These are phyloP conservation scores for Copidosoma aretas DNA, from an alignment of 2,888 invertebrate genomes.

Conservation along the genomic window DNA sequence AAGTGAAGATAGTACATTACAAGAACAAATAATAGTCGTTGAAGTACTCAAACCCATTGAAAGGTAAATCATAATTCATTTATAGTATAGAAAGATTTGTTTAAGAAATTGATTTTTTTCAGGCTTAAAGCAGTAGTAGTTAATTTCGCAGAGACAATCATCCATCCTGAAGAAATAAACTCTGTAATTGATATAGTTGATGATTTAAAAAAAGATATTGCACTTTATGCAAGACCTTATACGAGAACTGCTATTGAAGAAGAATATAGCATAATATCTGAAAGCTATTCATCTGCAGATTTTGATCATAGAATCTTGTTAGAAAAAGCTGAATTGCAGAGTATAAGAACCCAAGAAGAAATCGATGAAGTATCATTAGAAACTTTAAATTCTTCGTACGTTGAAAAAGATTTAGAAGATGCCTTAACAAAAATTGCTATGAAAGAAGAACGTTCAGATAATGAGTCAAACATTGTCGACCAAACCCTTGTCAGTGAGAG, in stretches of 20 bases:
- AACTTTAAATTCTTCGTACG: neutral
- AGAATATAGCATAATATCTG: conserved; percentile 23
- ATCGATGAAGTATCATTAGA: conserved; percentile 20
- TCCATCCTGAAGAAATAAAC: conserved; percentile 40
- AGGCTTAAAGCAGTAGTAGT: conserved; percentile 47
- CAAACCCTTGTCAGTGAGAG: too few relatives aligned
- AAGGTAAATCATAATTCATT: conserved; percentile 36
- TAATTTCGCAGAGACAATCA: conserved; percentile 43
- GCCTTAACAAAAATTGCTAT: too few relatives aligned
- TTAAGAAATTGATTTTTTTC: conserved; percentile 14
- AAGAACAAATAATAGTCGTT: conserved; percentile 49
- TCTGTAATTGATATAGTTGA: conserved; percentile 51
- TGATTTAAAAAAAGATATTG: conserved; percentile 51
- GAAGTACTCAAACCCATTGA: conserved; percentile 50
- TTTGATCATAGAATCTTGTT: conserved; percentile 7
- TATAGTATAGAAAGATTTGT: neutral
- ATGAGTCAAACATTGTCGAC: too few relatives aligned
- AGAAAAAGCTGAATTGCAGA: conserved; percentile 10
- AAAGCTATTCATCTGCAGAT: conserved; percentile 22
- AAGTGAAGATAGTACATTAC: conserved; percentile 47
- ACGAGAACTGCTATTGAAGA: conserved; percentile 20
- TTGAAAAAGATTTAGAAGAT: conserved; percentile 14
- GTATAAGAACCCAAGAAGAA: conserved; percentile 2
- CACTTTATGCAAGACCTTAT: conserved; percentile 15
- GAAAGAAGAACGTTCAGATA: too few relatives aligned